A percentile compares a stretch with the other conserved stretches of the same genome.
These are phyloP conservation scores for Myopa testacea DNA, from an alignment of 2,888 invertebrate species.

Conservation along the genomic window DNA sequence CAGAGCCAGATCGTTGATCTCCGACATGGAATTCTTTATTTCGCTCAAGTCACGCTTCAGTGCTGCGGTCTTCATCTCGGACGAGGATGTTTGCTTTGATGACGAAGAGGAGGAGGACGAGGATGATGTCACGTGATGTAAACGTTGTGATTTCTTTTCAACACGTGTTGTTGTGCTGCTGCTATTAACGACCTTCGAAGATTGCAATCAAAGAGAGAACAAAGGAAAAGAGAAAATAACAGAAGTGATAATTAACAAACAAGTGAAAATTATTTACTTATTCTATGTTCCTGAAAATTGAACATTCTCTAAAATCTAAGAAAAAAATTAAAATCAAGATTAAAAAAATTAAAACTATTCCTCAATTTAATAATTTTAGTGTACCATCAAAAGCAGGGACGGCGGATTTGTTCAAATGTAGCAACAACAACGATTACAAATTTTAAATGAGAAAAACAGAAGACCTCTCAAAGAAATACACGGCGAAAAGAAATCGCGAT, in stretches of 20 bases:
- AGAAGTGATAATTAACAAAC: background rate
- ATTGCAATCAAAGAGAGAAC: slow-evolving; percentile 24
- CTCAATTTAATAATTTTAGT: too few relatives aligned
- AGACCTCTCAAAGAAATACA: background rate
- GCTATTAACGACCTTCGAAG: slow-evolving; percentile 67
- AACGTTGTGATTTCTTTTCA: slow-evolving; percentile 66
- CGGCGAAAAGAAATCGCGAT: too few relatives aligned
- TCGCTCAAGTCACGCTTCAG: slow-evolving; percentile 81
- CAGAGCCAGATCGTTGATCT: slow-evolving; percentile 80
- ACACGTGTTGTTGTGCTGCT: slow-evolving; percentile 68
- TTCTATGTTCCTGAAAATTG: too few relatives aligned
- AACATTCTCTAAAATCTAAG: too few relatives aligned
- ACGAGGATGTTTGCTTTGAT: slow-evolving; percentile 71
- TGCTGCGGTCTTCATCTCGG: slow-evolving; percentile 85
- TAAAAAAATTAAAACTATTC: too few relatives aligned
- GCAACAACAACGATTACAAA: too few relatives aligned
- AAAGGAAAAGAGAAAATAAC: background rate
- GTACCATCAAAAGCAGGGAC: too few relatives aligned
- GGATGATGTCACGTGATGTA: slow-evolving; percentile 65
- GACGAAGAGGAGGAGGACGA: slow-evolving; percentile 69
- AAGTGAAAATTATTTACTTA: too few relatives aligned
- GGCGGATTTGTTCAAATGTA: too few relatives aligned
- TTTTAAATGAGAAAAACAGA: background rate
- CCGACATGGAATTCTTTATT: slow-evolving; percentile 83
- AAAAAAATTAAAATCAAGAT: too few relatives aligned